A percentile compares a stretch with the other conserved stretches of the same genome.
Evolutionary conservation across 2,888 invertebrate genomes (phyloP).

Genomic region (Tillus elongatus): DNA sequence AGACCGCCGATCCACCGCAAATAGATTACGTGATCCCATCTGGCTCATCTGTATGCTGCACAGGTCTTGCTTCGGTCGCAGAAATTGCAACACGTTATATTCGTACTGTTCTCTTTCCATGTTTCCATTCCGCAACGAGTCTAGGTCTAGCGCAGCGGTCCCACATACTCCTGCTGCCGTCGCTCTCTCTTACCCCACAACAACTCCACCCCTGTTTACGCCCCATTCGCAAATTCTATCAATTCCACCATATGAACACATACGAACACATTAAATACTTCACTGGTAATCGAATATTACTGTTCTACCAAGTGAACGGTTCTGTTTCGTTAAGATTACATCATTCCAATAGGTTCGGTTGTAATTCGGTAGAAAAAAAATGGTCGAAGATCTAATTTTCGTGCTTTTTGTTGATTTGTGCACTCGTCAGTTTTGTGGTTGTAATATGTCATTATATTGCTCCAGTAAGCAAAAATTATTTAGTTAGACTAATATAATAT

Average conservation of each 20-base stretch:
- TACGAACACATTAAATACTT: conserved; percentile 25
- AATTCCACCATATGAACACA: conserved; percentile 27
- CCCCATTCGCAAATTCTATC: conserved; percentile 28
- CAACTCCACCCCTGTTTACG: conserved; percentile 20
- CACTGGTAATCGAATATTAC: conserved; percentile 17
- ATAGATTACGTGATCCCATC: conserved; percentile 43
- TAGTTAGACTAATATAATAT: no score
- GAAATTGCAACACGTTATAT: conserved; percentile 37
- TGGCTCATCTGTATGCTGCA: conserved; percentile 31
- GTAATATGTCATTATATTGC: no score
- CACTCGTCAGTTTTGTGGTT: no score
- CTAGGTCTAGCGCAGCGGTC: not conserved
- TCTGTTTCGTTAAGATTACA: no score
- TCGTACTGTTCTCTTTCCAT: no score
- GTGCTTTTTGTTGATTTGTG: no score
- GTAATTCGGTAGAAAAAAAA: no score
- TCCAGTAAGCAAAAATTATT: no score
- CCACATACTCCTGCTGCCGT: not conserved
- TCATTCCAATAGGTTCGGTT: no score
- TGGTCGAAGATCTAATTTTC: no score
- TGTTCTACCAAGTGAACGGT: no score
- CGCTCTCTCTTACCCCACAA: conserved; percentile 10
- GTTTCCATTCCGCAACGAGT: conserved; percentile 18
- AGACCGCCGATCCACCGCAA: conserved; percentile 36
- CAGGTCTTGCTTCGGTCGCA: conserved; percentile 34